A percentile compares a stretch with the other conserved stretches of the same genome.
Evolutionary conservation across 2,113 vertebrate genomes (phyloP).

Genomic region (Gnathonemus longibarbis): DNA sequence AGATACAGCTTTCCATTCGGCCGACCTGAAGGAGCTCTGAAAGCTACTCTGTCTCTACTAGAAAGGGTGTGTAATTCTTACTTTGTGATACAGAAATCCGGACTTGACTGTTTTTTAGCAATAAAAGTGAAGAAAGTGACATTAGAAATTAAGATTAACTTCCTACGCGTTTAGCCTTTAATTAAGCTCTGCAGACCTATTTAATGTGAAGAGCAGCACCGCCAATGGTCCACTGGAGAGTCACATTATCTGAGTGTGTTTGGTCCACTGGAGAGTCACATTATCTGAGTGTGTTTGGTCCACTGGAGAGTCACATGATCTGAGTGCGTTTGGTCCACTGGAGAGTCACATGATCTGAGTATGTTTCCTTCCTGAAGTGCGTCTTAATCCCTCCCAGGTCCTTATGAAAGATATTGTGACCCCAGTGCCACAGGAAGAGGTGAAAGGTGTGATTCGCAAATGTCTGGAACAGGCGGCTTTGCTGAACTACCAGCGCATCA

Average conservation of each 20-base stretch:
- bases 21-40: slow-evolving; percentile 93
- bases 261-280: too few relatives aligned
- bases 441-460: slow-evolving; percentile 98
- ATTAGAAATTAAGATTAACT: neutral
- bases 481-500: slow-evolving; percentile 92
- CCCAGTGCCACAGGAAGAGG: slow-evolving; percentile 94
- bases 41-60: slow-evolving; percentile 93
- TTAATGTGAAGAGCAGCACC: neutral
- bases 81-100: neutral
- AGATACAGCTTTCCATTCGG: slow-evolving; percentile 99
- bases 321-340: too few relatives aligned
- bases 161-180: neutral
- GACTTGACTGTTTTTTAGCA: neutral
- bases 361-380: neutral
- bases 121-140: neutral
- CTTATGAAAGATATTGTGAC: slow-evolving; percentile 99
- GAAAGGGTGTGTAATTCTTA: slow-evolving; percentile 78
- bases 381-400: slow-evolving; percentile 60
- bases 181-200: neutral
- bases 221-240: neutral
- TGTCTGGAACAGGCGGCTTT: slow-evolving; percentile 96
- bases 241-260: neutral
- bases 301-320: too few relatives aligned
- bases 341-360: too few relatives aligned
- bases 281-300: too few relatives aligned